phyloP scores from a whole-genome alignment of 2,888 invertebrate species.

The Crocallis elinguaria region DNA sequence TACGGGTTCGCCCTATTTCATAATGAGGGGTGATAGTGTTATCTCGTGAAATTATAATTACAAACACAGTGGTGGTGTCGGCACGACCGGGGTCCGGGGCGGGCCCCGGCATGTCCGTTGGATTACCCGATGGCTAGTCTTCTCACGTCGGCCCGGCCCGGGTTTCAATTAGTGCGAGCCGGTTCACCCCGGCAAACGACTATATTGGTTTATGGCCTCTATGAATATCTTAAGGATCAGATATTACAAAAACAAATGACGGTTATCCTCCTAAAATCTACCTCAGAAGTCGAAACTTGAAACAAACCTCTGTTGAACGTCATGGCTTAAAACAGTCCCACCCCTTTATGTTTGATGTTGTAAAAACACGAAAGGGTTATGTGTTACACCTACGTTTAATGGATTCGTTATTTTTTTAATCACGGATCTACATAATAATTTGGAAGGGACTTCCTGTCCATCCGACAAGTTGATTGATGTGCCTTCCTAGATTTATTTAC shows the following conservation, averaged over 20 bases:
- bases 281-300: constrained; percentile 16
- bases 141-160: constrained; percentile 74
- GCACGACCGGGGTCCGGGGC: neutral
- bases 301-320: constrained; percentile 7
- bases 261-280: constrained; percentile 16
- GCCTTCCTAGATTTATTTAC: constrained; percentile 79
- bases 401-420: constrained; percentile 80
- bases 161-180: constrained; percentile 74
- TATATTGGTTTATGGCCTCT: constrained; percentile 68
- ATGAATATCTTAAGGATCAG: constrained; percentile 55
- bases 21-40: constrained; percentile 76
- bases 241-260: constrained; percentile 38
- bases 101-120: constrained; percentile 43
- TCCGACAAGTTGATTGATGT: constrained; percentile 83
- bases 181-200: constrained; percentile 57
- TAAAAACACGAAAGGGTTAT: constrained; percentile 60
- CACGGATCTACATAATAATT: constrained; percentile 82
- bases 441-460: constrained; percentile 78
- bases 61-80: constrained; percentile 46
- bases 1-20: constrained; percentile 56
- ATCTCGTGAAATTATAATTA: constrained; percentile 83
- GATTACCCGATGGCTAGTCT: constrained; percentile 77
- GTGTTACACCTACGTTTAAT: constrained; percentile 64
- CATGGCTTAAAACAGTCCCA: constrained; percentile 8
- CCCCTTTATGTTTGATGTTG: constrained; percentile 31